Evolutionary conservation across 2,797 vertebrate species (phyloP).

Genomic region (Loris lydekkerianus): DNA sequence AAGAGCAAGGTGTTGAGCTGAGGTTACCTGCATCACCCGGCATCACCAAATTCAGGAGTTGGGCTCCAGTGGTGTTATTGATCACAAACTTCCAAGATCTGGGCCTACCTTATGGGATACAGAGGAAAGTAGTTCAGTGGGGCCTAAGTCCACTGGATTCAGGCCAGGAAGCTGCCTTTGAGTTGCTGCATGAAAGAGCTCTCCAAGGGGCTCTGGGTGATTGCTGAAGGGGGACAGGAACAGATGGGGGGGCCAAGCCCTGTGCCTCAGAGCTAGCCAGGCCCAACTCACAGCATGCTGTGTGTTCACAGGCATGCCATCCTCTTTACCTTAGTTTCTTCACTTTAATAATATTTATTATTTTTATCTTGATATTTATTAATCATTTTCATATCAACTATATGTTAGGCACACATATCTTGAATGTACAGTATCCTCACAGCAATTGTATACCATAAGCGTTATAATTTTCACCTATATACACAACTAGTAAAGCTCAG

Average conservation of each 20-base stretch:
- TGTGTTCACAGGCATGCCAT: neutral
- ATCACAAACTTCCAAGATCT: neutral
- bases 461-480: neutral
- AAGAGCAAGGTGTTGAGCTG: neutral
- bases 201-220: no score
- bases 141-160: neutral
- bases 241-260: no score
- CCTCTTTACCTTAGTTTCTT: neutral
- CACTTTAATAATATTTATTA: neutral
- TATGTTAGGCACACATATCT: neutral
- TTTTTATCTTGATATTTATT: neutral
- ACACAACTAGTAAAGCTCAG: neutral
- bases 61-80: neutral
- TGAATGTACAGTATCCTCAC: neutral
- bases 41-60: neutral
- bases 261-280: no score
- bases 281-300: no score
- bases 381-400: neutral
- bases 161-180: neutral
- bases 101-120: no score
- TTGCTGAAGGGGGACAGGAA: no score
- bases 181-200: no score
- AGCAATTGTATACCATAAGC: neutral
- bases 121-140: accelerated
- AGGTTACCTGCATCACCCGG: neutral